Base-by-base conservation (phyloP, 1,140 invertebrate species). In the Drosophila equinoxialis region DNA sequence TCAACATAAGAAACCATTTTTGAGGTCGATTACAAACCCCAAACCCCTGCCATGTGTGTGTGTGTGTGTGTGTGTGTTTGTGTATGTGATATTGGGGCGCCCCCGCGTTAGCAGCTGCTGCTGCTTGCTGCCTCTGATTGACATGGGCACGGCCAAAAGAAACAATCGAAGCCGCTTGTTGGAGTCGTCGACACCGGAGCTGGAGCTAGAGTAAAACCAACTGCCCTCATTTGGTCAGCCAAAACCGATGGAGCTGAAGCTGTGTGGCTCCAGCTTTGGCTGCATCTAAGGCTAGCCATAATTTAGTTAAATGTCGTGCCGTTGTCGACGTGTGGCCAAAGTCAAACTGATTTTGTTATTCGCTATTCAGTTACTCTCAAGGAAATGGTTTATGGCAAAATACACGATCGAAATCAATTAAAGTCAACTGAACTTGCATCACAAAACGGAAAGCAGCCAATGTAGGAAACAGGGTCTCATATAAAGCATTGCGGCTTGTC, bases 291-390 rank as follows among this genome's bases (percentile, higher is more conserved):
- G 35, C 35, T 37, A 37, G 66, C 82, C 81, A 85, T 85, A 85
- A 85, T 68, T 86, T 85, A 86, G 70, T 48, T 71, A 86, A 85
- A 85, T 85, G 82, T 85, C 81, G 81, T 85, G 81, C 70, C 70
- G 66, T 58, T 72, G 65, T 69, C 65, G 72, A 76, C 65, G 72
- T 75, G 30, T 37, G 30, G 17, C 30, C 57, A 33, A 59, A 81
- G 68, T 73, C 66, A 68, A 78, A 37, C 48, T 45, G 63, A 78
- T 74, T 75, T 71, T 54, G 37, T 33, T 71, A 11, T 51, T 23
- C 45, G 45, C 2, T 51, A 20, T 51, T 23, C 2, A 7, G 8
- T 51, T 51, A 51, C 45, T 51, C 45, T 51, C 11, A 20, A 11
- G 2, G 8, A 51, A 51, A n/a, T 23, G 35, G 35, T 1, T 1